Evolutionary conservation across 2,113 vertebrate genomes (phyloP).

Genomic region (Hyperopisus bebe): DNA sequence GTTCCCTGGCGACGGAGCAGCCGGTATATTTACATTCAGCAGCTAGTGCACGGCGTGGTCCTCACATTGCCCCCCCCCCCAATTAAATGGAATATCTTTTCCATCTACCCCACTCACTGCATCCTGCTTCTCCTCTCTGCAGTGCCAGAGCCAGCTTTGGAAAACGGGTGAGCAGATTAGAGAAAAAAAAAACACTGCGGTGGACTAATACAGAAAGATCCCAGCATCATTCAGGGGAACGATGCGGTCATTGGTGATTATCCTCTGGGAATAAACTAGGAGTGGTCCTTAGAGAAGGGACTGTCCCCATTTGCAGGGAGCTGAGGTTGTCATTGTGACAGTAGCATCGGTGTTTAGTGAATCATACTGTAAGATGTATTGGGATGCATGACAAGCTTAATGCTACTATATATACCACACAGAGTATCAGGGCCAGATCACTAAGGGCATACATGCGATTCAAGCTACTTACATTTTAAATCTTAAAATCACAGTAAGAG

Average conservation of each 20-base stretch:
- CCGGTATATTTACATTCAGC: conserved; percentile 59
- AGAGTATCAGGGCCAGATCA: not conserved
- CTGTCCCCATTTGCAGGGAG: not conserved
- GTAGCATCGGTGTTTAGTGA: not conserved
- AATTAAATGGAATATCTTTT: conserved; percentile 49
- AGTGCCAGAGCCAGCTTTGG: not conserved
- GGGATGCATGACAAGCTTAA: not conserved
- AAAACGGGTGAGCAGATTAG: not conserved
- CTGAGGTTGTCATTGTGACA: not conserved
- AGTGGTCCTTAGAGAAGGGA: not conserved
- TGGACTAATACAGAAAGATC: not conserved
- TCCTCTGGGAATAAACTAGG: not conserved
- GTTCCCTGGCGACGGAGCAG: conserved; percentile 27
- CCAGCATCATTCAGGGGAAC: not conserved
- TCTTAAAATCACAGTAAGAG: not conserved
- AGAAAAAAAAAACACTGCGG: not conserved
- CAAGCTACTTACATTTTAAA: not conserved
- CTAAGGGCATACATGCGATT: not conserved
- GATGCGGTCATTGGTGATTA: not conserved
- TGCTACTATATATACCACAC: not conserved
- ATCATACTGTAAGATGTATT: not conserved
- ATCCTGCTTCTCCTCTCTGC: conserved; percentile 23
- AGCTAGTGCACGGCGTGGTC: conserved; percentile 45
- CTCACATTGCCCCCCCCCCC: conserved; percentile 27
- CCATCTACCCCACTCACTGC: conserved; percentile 35